A percentile compares a stretch with the other conserved stretches of the same genome.
These are phyloP conservation scores for Leptinotarsa undecemlineata DNA, from an alignment of 1,140 invertebrate genomes.

Conservation along the genomic window DNA sequence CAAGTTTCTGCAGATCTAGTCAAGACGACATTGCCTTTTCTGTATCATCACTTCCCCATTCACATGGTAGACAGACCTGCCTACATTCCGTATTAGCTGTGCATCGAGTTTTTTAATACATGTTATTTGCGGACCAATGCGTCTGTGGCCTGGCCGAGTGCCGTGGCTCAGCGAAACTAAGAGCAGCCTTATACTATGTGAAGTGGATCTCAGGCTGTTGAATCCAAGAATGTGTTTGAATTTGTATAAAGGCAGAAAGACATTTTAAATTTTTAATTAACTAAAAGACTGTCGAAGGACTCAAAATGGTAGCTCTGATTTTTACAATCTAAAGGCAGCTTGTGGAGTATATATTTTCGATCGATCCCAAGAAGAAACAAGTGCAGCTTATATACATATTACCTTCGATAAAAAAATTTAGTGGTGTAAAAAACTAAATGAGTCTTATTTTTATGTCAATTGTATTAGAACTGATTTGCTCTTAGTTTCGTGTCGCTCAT, in stretches of 20 bases:
- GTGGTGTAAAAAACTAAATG: too few relatives aligned
- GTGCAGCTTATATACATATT: too few relatives aligned
- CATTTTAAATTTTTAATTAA: too few relatives aligned
- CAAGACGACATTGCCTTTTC: constrained; percentile 36
- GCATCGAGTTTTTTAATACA: constrained; percentile 43
- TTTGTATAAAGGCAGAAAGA: too few relatives aligned
- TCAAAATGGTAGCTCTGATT: too few relatives aligned
- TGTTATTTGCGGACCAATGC: constrained; percentile 53
- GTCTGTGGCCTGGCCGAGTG: constrained; percentile 37
- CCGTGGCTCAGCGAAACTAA: constrained; percentile 45
- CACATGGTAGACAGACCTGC: constrained; percentile 40
- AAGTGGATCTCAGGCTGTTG: too few relatives aligned
- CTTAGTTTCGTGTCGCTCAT: constrained; percentile 48
- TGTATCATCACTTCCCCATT: constrained; percentile 30
- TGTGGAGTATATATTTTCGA: too few relatives aligned
- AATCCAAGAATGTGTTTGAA: too few relatives aligned
- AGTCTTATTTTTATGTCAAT: neutral
- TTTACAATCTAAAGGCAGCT: too few relatives aligned
- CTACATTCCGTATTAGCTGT: constrained; percentile 49
- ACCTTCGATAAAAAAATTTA: too few relatives aligned
- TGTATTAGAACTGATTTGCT: constrained; percentile 36
- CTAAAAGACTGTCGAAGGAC: too few relatives aligned
- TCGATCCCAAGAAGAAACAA: too few relatives aligned
- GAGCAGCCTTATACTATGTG: constrained; percentile 35
- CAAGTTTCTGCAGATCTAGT: constrained; percentile 45